These are phyloP conservation scores for Chironex yamaguchii DNA, from an alignment of 30 jellyfish, hydroid and myxozoan species.

Conservation along the genomic window DNA sequence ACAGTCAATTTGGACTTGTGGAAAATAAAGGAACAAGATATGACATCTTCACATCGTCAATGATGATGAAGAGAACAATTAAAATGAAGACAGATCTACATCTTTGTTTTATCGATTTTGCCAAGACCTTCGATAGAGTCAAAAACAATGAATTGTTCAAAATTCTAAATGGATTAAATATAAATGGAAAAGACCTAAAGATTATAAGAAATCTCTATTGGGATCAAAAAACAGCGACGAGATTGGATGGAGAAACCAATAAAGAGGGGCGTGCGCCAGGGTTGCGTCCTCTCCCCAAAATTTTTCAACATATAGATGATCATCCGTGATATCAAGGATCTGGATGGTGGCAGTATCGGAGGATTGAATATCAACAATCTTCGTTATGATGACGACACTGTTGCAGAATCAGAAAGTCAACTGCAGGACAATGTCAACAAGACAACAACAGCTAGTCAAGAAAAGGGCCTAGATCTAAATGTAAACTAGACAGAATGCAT, in stretches of 20 bases:
- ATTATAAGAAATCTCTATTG: background rate
- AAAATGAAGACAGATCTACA: no score
- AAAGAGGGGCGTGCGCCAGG: conserved; percentile 18
- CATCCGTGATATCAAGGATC: no score
- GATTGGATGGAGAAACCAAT: conserved; percentile 1
- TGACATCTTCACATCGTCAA: background rate
- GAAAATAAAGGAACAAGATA: background rate
- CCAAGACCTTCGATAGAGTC: conserved; percentile 17
- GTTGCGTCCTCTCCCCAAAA: conserved; percentile 8
- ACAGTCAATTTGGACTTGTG: conserved; percentile 17
- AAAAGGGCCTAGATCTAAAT: conserved; percentile 1
- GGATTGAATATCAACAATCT: no score
- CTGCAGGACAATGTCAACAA: background rate
- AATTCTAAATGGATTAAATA: background rate
- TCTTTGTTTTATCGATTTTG: conserved; percentile 30
- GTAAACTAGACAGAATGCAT: conserved; percentile 21
- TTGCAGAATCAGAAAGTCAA: background rate
- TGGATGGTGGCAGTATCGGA: no score
- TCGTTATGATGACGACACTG: no score
- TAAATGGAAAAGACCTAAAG: conserved; percentile 1
- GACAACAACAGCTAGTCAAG: background rate
- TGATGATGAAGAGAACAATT: background rate
- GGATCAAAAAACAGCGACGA: conserved; percentile 6
- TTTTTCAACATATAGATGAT: conserved; percentile 3
- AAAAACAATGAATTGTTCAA: background rate